Evolutionary conservation across 2,113 vertebrate genomes (phyloP).

Genomic region (Boleophthalmus pectinirostris): DNA sequence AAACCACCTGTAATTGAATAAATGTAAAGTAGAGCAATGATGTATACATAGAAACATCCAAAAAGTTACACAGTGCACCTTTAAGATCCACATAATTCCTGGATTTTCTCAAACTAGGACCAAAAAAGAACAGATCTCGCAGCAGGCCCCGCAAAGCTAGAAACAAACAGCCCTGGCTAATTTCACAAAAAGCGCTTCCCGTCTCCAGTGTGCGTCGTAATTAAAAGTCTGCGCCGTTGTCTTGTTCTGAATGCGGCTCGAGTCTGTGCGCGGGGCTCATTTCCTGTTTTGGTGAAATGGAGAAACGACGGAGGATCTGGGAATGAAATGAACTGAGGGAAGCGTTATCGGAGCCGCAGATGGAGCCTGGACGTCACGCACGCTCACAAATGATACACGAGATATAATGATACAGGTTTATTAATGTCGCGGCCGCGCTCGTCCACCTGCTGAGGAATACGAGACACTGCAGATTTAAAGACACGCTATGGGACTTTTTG

Average conservation of each 20-base stretch:
- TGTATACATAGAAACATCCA: too few relatives aligned
- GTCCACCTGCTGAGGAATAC: not conserved
- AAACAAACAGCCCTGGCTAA: not conserved
- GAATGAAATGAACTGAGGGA: conserved; percentile 41
- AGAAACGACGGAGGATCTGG: conserved; percentile 26
- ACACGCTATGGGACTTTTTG: too few relatives aligned
- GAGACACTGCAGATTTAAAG: not conserved
- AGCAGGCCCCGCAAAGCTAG: too few relatives aligned
- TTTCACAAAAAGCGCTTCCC: not conserved
- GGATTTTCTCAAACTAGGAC: too few relatives aligned
- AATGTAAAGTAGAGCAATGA: too few relatives aligned
- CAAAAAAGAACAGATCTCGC: too few relatives aligned
- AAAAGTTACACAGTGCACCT: too few relatives aligned
- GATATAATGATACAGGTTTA: not conserved
- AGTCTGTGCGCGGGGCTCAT: conserved; percentile 45
- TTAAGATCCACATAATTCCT: too few relatives aligned
- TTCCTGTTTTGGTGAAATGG: conserved; percentile 52
- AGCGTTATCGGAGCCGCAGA: conserved; percentile 54
- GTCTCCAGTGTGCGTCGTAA: conserved; percentile 14
- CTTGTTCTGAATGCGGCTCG: conserved; percentile 22
- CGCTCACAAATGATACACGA: conserved; percentile 34
- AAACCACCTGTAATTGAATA: too few relatives aligned
- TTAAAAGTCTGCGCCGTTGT: conserved; percentile 32
- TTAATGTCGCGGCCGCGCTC: not conserved
- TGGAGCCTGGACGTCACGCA: conserved; percentile 45